Conservation (phyloP, 1,140 invertebrate species). For the Brachionus rubens region DNA sequence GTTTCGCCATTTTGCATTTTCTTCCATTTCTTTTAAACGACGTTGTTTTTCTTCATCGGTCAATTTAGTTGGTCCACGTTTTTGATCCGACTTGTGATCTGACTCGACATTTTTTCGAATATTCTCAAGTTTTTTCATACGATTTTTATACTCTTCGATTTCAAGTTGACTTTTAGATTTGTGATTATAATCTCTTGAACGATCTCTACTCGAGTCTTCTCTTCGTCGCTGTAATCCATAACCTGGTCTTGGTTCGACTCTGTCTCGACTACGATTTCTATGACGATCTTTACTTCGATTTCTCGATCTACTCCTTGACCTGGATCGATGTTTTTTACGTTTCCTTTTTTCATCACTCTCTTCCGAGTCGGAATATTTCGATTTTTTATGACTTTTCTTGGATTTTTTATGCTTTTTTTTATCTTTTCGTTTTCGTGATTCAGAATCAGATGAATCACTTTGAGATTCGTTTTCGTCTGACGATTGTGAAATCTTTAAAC, state of each 20-base stretch:
- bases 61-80: slow-evolving; percentile 54
- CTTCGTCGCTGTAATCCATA: not conserved
- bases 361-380: slow-evolving; percentile 17
- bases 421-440: not conserved
- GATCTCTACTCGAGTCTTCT: not conserved
- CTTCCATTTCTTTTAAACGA: slow-evolving; percentile 74
- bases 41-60: slow-evolving; percentile 71
- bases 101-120: not conserved
- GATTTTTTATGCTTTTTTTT: slow-evolving; percentile 33
- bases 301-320: not conserved
- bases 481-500: slow-evolving; percentile 22
- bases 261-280: not conserved
- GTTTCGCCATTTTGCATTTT: slow-evolving; percentile 71
- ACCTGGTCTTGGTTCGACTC: not conserved
- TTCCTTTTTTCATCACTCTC: not conserved
- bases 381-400: slow-evolving; percentile 20
- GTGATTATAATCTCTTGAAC: not conserved
- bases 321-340: not conserved
- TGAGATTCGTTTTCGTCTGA: slow-evolving; percentile 6
- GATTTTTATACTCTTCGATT: not conserved
- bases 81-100: not conserved
- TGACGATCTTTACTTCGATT: not conserved
- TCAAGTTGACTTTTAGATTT: slow-evolving; percentile 7
- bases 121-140: slow-evolving; percentile 20
- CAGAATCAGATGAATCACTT: slow-evolving; percentile 4